Evolutionary conservation across 1,140 invertebrate genomes (phyloP).

Genomic region (Reticulitermes speratus): DNA sequence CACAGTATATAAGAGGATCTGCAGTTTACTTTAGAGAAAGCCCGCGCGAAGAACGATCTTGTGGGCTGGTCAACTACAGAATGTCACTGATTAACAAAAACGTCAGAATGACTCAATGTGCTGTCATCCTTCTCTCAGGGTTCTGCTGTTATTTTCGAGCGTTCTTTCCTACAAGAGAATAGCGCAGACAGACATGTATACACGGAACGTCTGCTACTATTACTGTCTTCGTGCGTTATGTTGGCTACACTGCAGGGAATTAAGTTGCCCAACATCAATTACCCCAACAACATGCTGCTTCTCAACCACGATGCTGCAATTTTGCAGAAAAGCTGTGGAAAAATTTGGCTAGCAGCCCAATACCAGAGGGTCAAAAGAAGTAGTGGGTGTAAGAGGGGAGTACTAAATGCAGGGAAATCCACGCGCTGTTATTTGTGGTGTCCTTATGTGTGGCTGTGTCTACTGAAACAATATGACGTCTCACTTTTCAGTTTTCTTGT

Average conservation of each 20-base stretch:
- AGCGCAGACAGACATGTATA: too few relatives aligned
- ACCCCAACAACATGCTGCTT: background rate
- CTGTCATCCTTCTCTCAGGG: background rate
- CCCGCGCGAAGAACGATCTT: too few relatives aligned
- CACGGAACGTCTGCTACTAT: too few relatives aligned
- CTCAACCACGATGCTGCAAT: background rate
- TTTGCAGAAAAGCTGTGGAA: conserved; percentile 9
- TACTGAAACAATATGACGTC: too few relatives aligned
- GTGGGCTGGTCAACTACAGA: background rate
- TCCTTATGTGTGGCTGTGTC: background rate
- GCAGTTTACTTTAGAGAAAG: too few relatives aligned
- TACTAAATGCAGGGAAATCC: background rate
- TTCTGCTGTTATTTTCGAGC: too few relatives aligned
- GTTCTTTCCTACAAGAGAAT: too few relatives aligned
- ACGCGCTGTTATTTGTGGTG: background rate
- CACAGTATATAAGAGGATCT: too few relatives aligned
- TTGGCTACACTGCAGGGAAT: background rate
- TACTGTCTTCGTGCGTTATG: background rate
- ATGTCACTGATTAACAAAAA: background rate
- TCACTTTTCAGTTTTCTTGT: too few relatives aligned
- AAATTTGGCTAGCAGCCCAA: background rate
- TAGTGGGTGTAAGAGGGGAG: background rate
- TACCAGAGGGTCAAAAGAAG: background rate
- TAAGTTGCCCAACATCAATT: conserved; percentile 5
- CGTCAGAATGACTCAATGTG: background rate